Evolutionary conservation across 2,797 vertebrate genomes (phyloP), one percentile per base, ranked within the genome.

Genomic region (Tapera naevia): DNA sequence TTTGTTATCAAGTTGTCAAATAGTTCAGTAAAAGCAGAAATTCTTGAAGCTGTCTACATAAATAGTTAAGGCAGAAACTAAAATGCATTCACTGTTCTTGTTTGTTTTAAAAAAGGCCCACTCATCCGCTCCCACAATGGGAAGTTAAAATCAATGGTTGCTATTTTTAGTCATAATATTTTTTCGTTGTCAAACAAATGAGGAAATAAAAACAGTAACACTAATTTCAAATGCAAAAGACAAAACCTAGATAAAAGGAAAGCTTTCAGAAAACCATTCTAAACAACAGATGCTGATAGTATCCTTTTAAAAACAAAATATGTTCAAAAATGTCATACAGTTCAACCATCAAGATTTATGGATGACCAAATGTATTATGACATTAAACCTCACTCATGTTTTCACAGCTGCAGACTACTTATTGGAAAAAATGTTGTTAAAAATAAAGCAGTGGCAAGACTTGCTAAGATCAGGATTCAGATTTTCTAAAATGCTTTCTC

Each of bases 1-100:
- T 93, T 93, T 89, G 91, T 87, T 92, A 89, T 86, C 82, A 92
- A 91, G 86, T 85, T 97, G 87, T 89, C 87, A 94, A 95, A 60
- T 70, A 80, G 56, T 86, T 86, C 83, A 84, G 73, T 57, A 91
- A 62, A 61, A 32, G 82, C 58, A 91, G 51, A 80, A 95, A 82
- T 93, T 93, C 76, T 73, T 70, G 87, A 93, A 46, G 41, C 69
- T 78, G 60, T 73, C 80, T 86, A 85, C 27, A 76, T 73, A 74
- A 95, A 95, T 72, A 88, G 94, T 93, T 92, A 82, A 57, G 54
- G 81, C 89, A 92, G 91, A 89, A 94, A 35, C 51, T 78, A 79
- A 92, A 88, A 91, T 10, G 23, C 35, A 57, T 78, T 76, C 48
- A 16, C 51, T 57, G 61, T 53, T 87, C 48, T 79, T 86, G 64